phyloP scores from a whole-genome alignment of 2,888 invertebrate genomes.

The Parnassius mnemosyne region DNA sequence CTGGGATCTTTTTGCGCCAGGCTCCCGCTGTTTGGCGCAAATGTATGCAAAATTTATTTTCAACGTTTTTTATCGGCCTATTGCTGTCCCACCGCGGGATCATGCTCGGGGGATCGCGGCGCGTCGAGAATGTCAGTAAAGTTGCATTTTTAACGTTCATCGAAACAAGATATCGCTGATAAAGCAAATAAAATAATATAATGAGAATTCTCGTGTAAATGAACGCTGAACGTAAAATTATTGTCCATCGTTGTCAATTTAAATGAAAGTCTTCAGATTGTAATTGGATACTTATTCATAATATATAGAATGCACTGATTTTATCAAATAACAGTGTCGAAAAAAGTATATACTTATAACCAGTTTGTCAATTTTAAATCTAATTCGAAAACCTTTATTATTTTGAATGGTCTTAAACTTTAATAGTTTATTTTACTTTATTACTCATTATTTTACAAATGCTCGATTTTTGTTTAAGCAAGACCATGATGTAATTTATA shows the following conservation, averaged over 20 bases:
- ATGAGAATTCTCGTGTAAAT: conserved; percentile 4
- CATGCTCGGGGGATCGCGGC: conserved; percentile 20
- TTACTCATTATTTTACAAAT: too few relatives aligned
- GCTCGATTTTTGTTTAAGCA: too few relatives aligned
- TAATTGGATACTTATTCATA: too few relatives aligned
- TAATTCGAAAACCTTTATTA: too few relatives aligned
- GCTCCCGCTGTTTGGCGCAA: conserved; percentile 28
- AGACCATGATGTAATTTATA: too few relatives aligned
- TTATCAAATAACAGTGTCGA: too few relatives aligned
- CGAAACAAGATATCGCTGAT: conserved; percentile 26
- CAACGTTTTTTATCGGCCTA: conserved; percentile 25
- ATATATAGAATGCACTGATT: too few relatives aligned
- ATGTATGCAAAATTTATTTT: conserved; percentile 27
- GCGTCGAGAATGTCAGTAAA: conserved; percentile 22
- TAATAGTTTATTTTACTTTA: too few relatives aligned
- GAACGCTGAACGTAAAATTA: conserved; percentile 1
- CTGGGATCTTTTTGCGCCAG: conserved; percentile 23
- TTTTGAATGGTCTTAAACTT: too few relatives aligned
- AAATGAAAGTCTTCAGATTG: too few relatives aligned
- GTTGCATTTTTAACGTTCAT: conserved; percentile 18
- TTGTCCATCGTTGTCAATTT: background rate
- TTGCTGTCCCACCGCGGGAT: conserved; percentile 22
- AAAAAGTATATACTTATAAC: too few relatives aligned
- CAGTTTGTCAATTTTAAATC: too few relatives aligned
- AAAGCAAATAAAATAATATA: conserved; percentile 20